A percentile compares a stretch with the other conserved stretches of the same genome.
These are phyloP conservation scores for Actinernus sp. DNA, from an alignment of 92 coral and sea anemone species.

Conservation along the genomic window DNA sequence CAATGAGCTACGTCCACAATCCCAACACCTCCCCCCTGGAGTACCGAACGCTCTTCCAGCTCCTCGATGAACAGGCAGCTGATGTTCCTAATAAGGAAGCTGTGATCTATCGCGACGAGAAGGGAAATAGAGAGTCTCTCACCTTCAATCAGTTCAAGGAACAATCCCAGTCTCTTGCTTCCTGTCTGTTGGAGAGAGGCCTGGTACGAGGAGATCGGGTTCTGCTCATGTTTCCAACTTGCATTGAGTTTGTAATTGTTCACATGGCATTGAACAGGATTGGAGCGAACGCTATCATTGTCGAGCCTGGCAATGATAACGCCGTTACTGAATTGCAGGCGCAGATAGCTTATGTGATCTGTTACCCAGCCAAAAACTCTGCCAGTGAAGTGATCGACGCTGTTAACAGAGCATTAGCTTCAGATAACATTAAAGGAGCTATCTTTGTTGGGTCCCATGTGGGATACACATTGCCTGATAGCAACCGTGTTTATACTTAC, in stretches of 20 bases:
- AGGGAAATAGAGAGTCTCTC: slow-evolving; percentile 15
- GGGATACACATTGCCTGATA: neutral
- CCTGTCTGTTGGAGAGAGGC: slow-evolving; percentile 34
- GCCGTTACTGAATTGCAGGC: slow-evolving; percentile 7
- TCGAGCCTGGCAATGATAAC: slow-evolving; percentile 5
- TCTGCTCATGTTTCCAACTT: slow-evolving; percentile 20
- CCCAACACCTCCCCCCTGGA: slow-evolving; percentile 35
- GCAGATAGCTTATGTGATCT: neutral
- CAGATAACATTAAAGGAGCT: neutral
- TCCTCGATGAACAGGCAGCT: slow-evolving; percentile 12
- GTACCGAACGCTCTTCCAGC: slow-evolving; percentile 44
- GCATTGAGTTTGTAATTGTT: slow-evolving; percentile 23
- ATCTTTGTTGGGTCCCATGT: neutral
- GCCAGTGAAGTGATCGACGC: neutral
- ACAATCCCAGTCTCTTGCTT: slow-evolving; percentile 40
- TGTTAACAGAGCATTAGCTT: neutral
- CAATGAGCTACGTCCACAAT: slow-evolving; percentile 34
- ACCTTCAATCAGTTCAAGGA: slow-evolving; percentile 20
- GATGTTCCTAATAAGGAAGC: slow-evolving; percentile 32
- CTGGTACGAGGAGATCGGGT: slow-evolving; percentile 47
- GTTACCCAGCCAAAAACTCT: neutral
- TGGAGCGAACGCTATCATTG: slow-evolving; percentile 14
- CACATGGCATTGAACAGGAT: slow-evolving; percentile 35
- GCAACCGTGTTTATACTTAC: slow-evolving; percentile 3
- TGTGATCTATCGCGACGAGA: slow-evolving; percentile 18